phyloP scores from a whole-genome alignment of 2,113 vertebrate genomes.

The Silurus glanis region DNA sequence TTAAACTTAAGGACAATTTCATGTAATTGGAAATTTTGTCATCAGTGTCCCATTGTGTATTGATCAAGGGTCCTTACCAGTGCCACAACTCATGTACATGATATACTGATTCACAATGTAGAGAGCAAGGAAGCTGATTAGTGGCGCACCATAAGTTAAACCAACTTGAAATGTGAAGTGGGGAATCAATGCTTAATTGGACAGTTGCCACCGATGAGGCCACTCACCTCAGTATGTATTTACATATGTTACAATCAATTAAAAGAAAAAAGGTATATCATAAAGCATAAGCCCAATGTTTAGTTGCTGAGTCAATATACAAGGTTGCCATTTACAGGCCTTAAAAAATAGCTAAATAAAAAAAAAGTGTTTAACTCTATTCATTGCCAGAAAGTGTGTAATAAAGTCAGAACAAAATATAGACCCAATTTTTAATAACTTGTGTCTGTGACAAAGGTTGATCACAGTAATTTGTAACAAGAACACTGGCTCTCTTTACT shows the following conservation, averaged over 20 bases:
- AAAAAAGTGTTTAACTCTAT: not conserved
- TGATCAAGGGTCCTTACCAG: too few species aligned
- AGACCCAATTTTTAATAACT: not conserved
- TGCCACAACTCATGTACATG: too few species aligned
- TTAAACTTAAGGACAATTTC: too few species aligned
- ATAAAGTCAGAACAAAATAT: not conserved
- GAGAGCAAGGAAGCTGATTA: too few species aligned
- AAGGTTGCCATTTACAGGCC: not conserved
- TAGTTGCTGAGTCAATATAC: not conserved
- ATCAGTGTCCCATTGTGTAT: too few species aligned
- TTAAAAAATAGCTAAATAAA: not conserved
- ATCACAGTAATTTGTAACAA: conserved; percentile 24
- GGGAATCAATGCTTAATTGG: not conserved
- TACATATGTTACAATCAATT: not conserved
- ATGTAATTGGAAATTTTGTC: too few species aligned
- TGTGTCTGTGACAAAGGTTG: not conserved
- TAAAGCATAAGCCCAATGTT: not conserved
- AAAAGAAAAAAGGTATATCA: not conserved
- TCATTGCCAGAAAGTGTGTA: not conserved
- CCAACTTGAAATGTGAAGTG: not conserved
- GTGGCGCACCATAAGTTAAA: too few species aligned
- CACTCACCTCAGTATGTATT: not conserved
- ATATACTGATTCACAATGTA: too few species aligned
- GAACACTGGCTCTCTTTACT: conserved; percentile 25
- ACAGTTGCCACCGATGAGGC: not conserved